Evolutionary conservation across 2,113 vertebrate species (phyloP).

Genomic region (Caranx melampygus): DNA sequence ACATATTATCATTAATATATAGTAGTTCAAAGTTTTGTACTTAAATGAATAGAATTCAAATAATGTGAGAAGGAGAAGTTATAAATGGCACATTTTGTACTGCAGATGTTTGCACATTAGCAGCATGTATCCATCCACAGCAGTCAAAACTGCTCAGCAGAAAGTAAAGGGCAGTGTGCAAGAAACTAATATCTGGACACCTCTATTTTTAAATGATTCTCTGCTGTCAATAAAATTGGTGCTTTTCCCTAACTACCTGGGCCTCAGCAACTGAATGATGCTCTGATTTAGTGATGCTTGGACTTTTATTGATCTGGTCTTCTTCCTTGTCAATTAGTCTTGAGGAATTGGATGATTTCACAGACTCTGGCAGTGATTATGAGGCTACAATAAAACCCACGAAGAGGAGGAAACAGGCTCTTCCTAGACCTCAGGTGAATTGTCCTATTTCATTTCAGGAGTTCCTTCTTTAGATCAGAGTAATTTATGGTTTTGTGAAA

Average conservation of each 20-base stretch:
- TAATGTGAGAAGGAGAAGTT: neutral
- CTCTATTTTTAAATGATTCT: neutral
- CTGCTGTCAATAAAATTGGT: neutral
- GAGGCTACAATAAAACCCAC: constrained; percentile 65
- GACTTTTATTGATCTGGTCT: neutral
- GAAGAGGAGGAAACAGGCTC: constrained; percentile 66
- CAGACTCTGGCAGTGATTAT: constrained; percentile 83
- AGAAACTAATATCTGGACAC: neutral
- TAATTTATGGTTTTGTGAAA: neutral
- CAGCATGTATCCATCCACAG: neutral
- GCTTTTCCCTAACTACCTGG: too few relatives aligned
- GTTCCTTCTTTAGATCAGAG: neutral
- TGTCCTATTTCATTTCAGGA: neutral
- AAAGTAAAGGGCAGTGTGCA: neutral
- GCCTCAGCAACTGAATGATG: too few relatives aligned
- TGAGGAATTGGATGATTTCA: constrained; percentile 59
- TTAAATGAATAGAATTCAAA: neutral
- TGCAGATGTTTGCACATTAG: neutral
- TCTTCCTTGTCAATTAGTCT: constrained; percentile 53
- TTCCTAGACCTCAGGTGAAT: constrained; percentile 33
- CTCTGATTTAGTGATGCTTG: neutral
- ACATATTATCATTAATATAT: too few relatives aligned
- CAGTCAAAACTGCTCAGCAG: neutral
- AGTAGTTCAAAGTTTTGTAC: neutral
- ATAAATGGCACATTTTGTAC: neutral